Percentiles rank a stretch among this genome's conserved stretches.
Conservation (phyloP, 2,797 vertebrate species). For the Sebastes iracundus region DNA sequence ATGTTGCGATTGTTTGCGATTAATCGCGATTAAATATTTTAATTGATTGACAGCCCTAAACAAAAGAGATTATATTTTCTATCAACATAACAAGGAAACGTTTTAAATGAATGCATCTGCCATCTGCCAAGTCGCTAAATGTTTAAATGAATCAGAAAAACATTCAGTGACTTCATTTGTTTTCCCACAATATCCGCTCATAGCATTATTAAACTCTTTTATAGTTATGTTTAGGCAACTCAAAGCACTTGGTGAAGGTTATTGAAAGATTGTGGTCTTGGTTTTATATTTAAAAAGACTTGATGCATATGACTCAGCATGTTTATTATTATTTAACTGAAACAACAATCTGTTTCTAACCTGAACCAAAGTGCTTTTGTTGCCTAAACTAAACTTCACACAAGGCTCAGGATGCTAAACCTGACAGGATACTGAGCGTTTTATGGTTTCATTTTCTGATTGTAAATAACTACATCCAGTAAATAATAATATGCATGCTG, state of each 20-base stretch:
- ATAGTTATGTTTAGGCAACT: background rate
- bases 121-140: background rate
- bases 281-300: too few relatives aligned
- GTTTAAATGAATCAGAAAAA: background rate
- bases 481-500: background rate
- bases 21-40: too few relatives aligned
- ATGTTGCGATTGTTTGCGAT: too few relatives aligned
- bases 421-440: too few relatives aligned
- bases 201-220: background rate
- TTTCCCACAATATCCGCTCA: background rate
- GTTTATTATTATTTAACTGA: background rate
- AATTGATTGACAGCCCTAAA: too few relatives aligned
- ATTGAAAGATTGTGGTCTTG: too few relatives aligned
- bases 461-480: background rate
- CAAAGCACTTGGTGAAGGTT: too few relatives aligned
- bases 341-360: background rate
- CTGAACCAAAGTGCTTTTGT: too few relatives aligned
- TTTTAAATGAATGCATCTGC: background rate
- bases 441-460: too few relatives aligned
- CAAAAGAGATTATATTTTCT: background rate
- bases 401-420: fast-evolving
- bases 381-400: too few relatives aligned
- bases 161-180: background rate
- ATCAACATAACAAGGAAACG: background rate
- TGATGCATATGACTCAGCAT: too few relatives aligned